Conservation (phyloP, 2,797 vertebrate species). For the Neosalanx taihuensis region DNA sequence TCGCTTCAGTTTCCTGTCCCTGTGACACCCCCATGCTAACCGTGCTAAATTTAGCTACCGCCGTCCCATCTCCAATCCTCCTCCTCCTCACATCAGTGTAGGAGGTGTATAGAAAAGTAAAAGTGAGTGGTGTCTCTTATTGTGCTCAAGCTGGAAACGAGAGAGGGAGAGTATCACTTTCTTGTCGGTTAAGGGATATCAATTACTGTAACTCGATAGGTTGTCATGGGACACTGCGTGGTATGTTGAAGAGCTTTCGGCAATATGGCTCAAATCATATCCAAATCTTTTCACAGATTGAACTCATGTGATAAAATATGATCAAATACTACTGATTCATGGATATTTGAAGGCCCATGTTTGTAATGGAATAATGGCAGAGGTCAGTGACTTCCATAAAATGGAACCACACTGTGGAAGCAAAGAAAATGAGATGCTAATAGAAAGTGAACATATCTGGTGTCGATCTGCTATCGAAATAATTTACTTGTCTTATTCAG, state of each 20-base stretch:
- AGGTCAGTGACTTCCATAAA: background rate
- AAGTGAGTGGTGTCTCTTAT: constrained; percentile 58
- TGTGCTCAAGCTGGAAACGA: constrained; percentile 49
- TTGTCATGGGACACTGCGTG: constrained; percentile 49
- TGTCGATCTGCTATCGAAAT: background rate
- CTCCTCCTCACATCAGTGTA: constrained; percentile 43
- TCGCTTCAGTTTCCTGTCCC: constrained; percentile 36
- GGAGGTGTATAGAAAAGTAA: constrained; percentile 61
- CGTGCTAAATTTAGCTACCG: constrained; percentile 48
- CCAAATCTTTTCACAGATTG: constrained; percentile 18
- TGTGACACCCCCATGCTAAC: constrained; percentile 24
- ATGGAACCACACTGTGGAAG: background rate
- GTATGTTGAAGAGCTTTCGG: constrained; percentile 42
- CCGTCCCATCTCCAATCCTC: constrained; percentile 28
- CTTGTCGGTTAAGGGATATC: constrained; percentile 61
- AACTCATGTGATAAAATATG: background rate
- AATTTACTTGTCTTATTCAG: background rate
- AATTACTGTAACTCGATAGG: constrained; percentile 60
- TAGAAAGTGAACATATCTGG: background rate
- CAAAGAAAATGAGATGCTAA: background rate
- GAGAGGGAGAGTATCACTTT: constrained; percentile 54
- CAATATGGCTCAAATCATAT: constrained; percentile 39
- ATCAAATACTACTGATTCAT: background rate
- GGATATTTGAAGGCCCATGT: background rate
- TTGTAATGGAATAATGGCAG: background rate